Evolutionary conservation across 2,113 vertebrate species (phyloP).

Genomic region (Melanocharis versteri): DNA sequence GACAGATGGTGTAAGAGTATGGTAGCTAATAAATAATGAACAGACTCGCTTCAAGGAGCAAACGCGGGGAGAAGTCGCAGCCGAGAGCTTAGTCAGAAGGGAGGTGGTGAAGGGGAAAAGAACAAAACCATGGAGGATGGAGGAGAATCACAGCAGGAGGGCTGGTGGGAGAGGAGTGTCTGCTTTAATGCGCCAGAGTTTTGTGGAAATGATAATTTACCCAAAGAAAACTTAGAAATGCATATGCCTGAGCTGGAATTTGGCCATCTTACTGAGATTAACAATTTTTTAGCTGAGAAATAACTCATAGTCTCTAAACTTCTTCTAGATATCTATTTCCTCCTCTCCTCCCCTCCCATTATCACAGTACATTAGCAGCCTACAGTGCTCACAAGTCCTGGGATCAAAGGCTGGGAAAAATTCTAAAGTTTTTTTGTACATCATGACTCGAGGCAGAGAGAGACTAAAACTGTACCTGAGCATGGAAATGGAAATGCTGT

Average conservation of each 20-base stretch:
- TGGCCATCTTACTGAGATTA: neutral
- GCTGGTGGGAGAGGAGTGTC: neutral
- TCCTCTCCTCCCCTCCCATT: neutral
- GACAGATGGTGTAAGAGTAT: slow-evolving; percentile 51
- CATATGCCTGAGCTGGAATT: neutral
- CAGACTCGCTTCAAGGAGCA: slow-evolving; percentile 40
- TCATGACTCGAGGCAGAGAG: neutral
- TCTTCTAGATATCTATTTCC: neutral
- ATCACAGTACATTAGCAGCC: neutral
- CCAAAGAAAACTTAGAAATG: neutral
- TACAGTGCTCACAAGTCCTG: neutral
- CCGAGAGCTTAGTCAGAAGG: slow-evolving; percentile 3
- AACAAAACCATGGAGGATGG: neutral
- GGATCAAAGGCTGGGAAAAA: neutral
- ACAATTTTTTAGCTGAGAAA: neutral
- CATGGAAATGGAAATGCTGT: neutral
- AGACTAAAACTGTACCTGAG: neutral
- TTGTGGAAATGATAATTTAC: neutral
- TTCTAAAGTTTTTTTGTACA: neutral
- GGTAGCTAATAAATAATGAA: slow-evolving; percentile 59
- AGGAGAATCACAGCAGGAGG: neutral
- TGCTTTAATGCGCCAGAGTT: neutral
- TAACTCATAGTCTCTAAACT: neutral
- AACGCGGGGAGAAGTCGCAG: neutral
- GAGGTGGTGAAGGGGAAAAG: slow-evolving; percentile 39